These are phyloP conservation scores for Aplysia californica DNA, from an alignment of 1,140 invertebrate genomes.

Conservation along the genomic window DNA sequence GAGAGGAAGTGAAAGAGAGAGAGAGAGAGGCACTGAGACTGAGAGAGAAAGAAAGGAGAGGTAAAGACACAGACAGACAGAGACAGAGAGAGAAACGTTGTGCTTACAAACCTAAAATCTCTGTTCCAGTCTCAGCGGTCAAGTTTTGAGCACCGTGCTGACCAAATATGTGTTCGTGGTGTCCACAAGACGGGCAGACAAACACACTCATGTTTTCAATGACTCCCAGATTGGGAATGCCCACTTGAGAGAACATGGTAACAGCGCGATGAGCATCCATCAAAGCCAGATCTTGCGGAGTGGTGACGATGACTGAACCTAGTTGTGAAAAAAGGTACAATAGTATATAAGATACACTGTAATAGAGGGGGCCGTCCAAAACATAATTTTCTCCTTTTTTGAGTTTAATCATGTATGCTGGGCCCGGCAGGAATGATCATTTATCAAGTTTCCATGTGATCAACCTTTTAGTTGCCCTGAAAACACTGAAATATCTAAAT, in stretches of 20 bases:
- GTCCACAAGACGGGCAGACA: slow-evolving; percentile 89
- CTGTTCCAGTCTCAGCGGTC: slow-evolving; percentile 79
- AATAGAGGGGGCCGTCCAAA: too few species aligned
- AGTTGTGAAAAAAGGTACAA: slow-evolving; percentile 65
- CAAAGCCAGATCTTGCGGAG: slow-evolving; percentile 78
- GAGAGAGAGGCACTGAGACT: too few species aligned
- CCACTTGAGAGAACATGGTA: slow-evolving; percentile 93
- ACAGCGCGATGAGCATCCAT: slow-evolving; percentile 83
- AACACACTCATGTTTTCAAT: slow-evolving; percentile 97
- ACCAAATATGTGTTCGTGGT: slow-evolving; percentile 83
- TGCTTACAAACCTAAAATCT: slow-evolving; percentile 76
- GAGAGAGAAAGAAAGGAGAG: too few species aligned
- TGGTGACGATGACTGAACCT: slow-evolving; percentile 91
- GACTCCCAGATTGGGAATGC: slow-evolving; percentile 92
- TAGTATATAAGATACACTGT: too few species aligned
- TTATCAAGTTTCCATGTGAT: not conserved
- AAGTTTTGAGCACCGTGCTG: slow-evolving; percentile 83
- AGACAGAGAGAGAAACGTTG: too few species aligned
- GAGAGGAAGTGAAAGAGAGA: too few species aligned
- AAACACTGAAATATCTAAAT: not conserved
- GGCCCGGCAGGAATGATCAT: not conserved
- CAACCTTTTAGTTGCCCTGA: not conserved
- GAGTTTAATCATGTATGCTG: not conserved
- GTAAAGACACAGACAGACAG: too few species aligned
- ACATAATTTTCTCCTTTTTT: too few species aligned